phyloP scores from a whole-genome alignment of 92 coral and sea anemone species.

The Plumapathes pennacea region DNA sequence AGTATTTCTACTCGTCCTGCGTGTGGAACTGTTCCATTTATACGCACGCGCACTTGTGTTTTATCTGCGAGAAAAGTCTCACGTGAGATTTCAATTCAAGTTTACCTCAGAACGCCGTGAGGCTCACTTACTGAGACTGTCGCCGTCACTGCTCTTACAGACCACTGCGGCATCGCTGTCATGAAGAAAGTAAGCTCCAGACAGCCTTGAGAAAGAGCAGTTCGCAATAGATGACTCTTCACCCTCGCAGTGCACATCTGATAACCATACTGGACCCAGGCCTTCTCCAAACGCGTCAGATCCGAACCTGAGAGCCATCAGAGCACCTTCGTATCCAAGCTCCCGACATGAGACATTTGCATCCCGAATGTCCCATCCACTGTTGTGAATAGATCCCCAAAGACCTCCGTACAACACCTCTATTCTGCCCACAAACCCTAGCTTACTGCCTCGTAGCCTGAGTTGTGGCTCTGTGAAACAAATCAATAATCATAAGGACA shows the following conservation, averaged over 20 bases:
- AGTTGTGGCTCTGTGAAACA: conserved; percentile 9
- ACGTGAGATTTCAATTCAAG: background rate
- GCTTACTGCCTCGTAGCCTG: conserved; percentile 49
- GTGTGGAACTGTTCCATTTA: background rate
- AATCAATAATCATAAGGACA: too few relatives aligned
- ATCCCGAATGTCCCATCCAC: conserved; percentile 39
- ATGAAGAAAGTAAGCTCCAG: conserved; percentile 43
- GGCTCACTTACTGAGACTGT: background rate
- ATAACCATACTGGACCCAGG: conserved; percentile 60
- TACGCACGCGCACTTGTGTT: conserved; percentile 14
- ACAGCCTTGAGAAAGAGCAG: conserved; percentile 30
- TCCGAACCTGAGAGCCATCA: conserved; percentile 23
- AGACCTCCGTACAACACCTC: conserved; percentile 46
- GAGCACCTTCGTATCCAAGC: conserved; percentile 46
- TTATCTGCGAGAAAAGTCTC: conserved; percentile 1
- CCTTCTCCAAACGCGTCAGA: conserved; percentile 47
- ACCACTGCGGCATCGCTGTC: conserved; percentile 62
- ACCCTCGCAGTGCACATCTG: conserved; percentile 53
- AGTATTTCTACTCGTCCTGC: conserved; percentile 27
- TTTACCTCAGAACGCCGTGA: background rate
- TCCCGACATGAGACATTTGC: conserved; percentile 46
- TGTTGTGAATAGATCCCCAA: conserved; percentile 68
- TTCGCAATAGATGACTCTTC: conserved; percentile 42
- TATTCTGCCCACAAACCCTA: conserved; percentile 46
- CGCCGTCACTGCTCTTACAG: conserved; percentile 9